Conservation (phyloP, 2,113 vertebrate genomes). For the Thunnus thynnus region DNA sequence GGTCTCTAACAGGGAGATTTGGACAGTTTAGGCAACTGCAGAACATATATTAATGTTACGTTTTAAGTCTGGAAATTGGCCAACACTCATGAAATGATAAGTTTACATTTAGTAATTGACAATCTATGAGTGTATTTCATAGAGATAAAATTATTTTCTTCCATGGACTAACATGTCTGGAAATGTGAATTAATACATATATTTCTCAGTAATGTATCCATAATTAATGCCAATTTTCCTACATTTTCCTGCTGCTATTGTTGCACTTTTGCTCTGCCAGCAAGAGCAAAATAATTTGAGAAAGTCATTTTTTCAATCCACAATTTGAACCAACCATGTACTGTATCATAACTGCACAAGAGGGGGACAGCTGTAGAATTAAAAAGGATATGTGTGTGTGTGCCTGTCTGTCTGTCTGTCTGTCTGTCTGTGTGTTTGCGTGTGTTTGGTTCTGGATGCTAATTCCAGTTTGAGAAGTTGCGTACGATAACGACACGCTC, state of each 20-base stretch:
- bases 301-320: neutral
- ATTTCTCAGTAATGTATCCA: neutral
- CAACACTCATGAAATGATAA: too few relatives aligned
- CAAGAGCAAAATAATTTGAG: neutral
- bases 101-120: too few relatives aligned
- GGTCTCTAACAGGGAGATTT: neutral
- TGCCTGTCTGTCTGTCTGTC: slow-evolving; percentile 18
- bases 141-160: too few relatives aligned
- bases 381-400: slow-evolving; percentile 57
- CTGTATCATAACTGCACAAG: neutral
- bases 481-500: slow-evolving; percentile 99
- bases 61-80: neutral
- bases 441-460: slow-evolving; percentile 74
- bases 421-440: slow-evolving; percentile 55
- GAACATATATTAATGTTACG: neutral
- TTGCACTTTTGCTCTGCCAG: neutral
- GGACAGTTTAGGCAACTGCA: neutral
- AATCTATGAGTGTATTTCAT: too few relatives aligned
- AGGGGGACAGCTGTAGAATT: slow-evolving; percentile 57
- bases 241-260: neutral
- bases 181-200: neutral
- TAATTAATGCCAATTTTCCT: neutral
- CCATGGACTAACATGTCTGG: too few relatives aligned
- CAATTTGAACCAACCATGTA: neutral
- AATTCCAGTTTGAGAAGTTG: slow-evolving; percentile 98